phyloP scores from a whole-genome alignment of 2,797 vertebrate genomes.

The Eleutherodactylus coqui region DNA sequence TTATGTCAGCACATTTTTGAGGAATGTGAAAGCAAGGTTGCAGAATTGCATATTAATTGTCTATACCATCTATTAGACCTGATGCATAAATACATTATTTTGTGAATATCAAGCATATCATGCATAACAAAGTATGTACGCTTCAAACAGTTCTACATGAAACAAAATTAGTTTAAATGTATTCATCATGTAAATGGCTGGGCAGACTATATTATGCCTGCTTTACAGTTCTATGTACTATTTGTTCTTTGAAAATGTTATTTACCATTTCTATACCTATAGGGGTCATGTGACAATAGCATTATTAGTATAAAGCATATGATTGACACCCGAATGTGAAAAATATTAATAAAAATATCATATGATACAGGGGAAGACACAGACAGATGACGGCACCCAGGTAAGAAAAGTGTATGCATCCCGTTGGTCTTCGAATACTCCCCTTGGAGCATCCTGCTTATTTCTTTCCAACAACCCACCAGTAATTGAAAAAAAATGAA shows the following conservation, averaged over 20 bases:
- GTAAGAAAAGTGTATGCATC: too few species aligned
- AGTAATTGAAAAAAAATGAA: too few species aligned
- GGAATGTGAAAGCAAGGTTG: constrained; percentile 34
- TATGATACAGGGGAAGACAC: too few species aligned
- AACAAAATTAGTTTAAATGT: neutral
- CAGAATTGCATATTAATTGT: constrained; percentile 9
- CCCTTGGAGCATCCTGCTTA: too few species aligned
- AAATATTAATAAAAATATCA: too few species aligned
- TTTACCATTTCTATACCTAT: neutral
- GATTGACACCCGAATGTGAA: too few species aligned
- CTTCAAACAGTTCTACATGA: neutral
- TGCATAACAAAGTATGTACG: neutral
- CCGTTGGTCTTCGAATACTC: too few species aligned
- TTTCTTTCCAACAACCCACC: too few species aligned
- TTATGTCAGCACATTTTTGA: constrained; percentile 47
- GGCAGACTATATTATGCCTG: neutral
- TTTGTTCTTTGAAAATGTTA: neutral
- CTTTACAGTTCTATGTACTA: neutral
- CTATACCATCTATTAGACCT: constrained; percentile 8
- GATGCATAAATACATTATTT: constrained; percentile 21
- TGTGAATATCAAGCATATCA: neutral
- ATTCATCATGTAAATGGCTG: neutral
- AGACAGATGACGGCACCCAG: too few species aligned
- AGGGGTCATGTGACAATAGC: neutral
- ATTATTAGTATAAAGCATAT: neutral